Evolutionary conservation across 2,113 vertebrate genomes (phyloP), one percentile per base, ranked within the genome.

Genomic region (Morone saxatilis): DNA sequence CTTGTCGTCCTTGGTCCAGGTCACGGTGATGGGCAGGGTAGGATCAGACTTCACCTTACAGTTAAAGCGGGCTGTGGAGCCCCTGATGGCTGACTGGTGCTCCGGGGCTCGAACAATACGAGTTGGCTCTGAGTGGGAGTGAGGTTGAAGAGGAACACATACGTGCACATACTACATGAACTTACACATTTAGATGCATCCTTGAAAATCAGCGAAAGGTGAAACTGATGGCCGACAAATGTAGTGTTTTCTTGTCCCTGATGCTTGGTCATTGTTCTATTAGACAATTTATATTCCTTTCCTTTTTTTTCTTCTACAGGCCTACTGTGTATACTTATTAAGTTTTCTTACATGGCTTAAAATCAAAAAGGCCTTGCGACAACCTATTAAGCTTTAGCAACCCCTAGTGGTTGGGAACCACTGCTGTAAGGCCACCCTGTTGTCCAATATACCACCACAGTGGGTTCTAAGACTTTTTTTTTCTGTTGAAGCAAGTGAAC

Each of bases 1-100:
- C 17, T 95, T 94, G 0, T 98, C 94, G 0, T 99, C 96, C 86
- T 99, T 99, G 40, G 95, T 94, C 98, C 98, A 99, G 86, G 90
- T 91, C 63, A 99, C 95, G 0, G 95, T 92, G 86, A 96, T 80
- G 0, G 94, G 93, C 25, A 99, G 91, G 2, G 95, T 96, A 2
- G 96, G 89, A 85, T 99, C 98, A 1, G 96, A 96, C 72, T 94
- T 96, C 63, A 98, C 89, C 0, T 95, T 96, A 63, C 98, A 99
- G 78, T 96, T 92, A 25, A 99, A 96, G 51, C 94, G 96, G 76
- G 93, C 96, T 0, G 91, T 91, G 66, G 92, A 94, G 63, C 98
- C 98, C 66, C 95, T 95, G 83, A 94, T 89, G 60, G 83, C 93
- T 2, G 96, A 92, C 83, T 96, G 95, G 54, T 96, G 96, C 83